phyloP scores from a whole-genome alignment of 1,140 invertebrate species.

The Drosophila watanabei region DNA sequence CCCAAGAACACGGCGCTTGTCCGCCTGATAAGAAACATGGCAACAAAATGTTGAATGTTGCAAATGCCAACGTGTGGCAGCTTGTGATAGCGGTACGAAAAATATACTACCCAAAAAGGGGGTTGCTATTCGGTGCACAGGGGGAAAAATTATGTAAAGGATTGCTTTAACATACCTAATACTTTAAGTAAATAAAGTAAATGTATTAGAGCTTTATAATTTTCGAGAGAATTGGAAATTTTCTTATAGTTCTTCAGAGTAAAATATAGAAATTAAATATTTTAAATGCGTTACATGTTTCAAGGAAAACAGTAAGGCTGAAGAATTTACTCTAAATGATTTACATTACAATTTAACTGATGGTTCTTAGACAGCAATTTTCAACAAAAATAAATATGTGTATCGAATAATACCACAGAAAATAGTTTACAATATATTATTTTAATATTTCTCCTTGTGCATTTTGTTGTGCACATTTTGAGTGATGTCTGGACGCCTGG shows the following conservation, averaged over 20 bases:
- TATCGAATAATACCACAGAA: background rate
- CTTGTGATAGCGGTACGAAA: slow-evolving; percentile 67
- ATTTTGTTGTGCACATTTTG: slow-evolving; percentile 73
- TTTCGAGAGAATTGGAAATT: background rate
- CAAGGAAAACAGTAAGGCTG: background rate
- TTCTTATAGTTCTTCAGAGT: background rate
- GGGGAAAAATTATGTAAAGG: background rate
- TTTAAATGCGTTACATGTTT: background rate
- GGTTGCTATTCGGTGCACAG: slow-evolving; percentile 37
- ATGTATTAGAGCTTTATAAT: background rate
- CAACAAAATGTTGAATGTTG: slow-evolving; percentile 78
- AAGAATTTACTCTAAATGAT: background rate
- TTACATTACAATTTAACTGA: background rate
- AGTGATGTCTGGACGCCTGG: slow-evolving; percentile 64
- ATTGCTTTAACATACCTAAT: background rate
- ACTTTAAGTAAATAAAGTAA: background rate
- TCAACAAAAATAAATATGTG: slow-evolving; percentile 67
- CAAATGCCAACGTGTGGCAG: slow-evolving; percentile 80
- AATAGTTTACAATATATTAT: background rate
- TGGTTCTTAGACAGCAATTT: slow-evolving; percentile 37
- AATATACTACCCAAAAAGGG: slow-evolving; percentile 36
- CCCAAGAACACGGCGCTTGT: slow-evolving; percentile 39
- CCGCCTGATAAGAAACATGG: slow-evolving; percentile 69
- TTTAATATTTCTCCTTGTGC: slow-evolving; percentile 27
- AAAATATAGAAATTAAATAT: background rate